phyloP scores from a whole-genome alignment of 2,113 vertebrate species.

The Bubo bubo region DNA sequence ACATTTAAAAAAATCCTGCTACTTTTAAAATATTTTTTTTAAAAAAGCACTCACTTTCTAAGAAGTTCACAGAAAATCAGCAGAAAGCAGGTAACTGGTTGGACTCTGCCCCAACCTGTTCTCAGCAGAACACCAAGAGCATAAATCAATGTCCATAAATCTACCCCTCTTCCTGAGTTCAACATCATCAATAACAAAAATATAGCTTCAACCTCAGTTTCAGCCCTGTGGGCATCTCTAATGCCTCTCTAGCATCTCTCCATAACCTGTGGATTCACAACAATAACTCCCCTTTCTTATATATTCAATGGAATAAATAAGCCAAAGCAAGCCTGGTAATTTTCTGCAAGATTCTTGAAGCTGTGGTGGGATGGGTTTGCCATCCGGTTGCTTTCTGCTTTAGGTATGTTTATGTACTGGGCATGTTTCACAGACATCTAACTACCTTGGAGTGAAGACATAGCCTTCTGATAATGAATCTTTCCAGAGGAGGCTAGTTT shows the following conservation, averaged over 20 bases:
- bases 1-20: background rate
- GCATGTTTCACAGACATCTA: background rate
- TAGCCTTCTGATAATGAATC: background rate
- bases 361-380: background rate
- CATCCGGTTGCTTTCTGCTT: background rate
- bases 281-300: background rate
- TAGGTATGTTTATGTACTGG: background rate
- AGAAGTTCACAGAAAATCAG: background rate
- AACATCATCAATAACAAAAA: background rate
- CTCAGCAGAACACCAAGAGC: background rate
- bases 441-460: background rate
- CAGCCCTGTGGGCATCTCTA: background rate
- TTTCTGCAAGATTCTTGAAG: background rate
- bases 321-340: background rate
- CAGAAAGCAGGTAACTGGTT: background rate
- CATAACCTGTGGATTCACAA: background rate
- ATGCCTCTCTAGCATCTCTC: background rate
- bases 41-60: background rate
- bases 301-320: background rate
- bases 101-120: background rate
- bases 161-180: background rate
- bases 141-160: background rate
- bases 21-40: background rate
- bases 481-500: constrained; percentile 29
- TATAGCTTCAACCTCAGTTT: background rate